These are phyloP conservation scores for Amblyteles armatorius DNA, from an alignment of 2,888 invertebrate species.

Conservation along the genomic window DNA sequence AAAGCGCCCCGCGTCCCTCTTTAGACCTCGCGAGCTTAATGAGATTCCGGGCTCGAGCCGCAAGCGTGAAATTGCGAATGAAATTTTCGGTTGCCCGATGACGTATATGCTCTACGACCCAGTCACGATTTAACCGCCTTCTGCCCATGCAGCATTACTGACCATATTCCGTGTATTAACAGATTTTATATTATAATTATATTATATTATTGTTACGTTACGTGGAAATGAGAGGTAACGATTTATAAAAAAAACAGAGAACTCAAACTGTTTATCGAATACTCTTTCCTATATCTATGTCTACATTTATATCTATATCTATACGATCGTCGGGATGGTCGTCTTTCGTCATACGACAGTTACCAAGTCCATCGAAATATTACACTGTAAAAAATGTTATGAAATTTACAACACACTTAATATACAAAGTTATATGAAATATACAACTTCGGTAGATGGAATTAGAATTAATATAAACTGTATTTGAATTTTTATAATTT, in stretches of 20 bases:
- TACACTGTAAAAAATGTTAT: too few species aligned
- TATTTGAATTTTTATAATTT: too few species aligned
- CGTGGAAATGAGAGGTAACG: neutral
- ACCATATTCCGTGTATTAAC: slow-evolving; percentile 1
- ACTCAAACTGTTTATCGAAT: neutral
- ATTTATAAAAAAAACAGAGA: neutral
- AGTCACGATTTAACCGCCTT: slow-evolving; percentile 1
- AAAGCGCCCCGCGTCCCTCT: slow-evolving; percentile 50
- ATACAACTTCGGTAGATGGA: too few species aligned
- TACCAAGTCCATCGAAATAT: too few species aligned
- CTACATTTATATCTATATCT: too few species aligned
- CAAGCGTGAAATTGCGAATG: slow-evolving; percentile 72
- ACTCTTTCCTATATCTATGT: too few species aligned
- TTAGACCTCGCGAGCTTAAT: slow-evolving; percentile 66
- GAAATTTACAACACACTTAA: too few species aligned
- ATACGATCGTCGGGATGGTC: too few species aligned
- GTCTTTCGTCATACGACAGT: too few species aligned
- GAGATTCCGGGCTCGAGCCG: slow-evolving; percentile 69
- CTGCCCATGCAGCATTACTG: neutral
- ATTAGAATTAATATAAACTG: too few species aligned
- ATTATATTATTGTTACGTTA: neutral
- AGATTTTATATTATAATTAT: slow-evolving; percentile 19
- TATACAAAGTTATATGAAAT: too few species aligned
- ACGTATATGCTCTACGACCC: slow-evolving; percentile 38
- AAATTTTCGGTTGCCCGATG: slow-evolving; percentile 63